A percentile compares a stretch with the other conserved stretches of the same genome.
Conservation (phyloP, 2,113 vertebrate genomes). For the Pterocles orientalis region DNA sequence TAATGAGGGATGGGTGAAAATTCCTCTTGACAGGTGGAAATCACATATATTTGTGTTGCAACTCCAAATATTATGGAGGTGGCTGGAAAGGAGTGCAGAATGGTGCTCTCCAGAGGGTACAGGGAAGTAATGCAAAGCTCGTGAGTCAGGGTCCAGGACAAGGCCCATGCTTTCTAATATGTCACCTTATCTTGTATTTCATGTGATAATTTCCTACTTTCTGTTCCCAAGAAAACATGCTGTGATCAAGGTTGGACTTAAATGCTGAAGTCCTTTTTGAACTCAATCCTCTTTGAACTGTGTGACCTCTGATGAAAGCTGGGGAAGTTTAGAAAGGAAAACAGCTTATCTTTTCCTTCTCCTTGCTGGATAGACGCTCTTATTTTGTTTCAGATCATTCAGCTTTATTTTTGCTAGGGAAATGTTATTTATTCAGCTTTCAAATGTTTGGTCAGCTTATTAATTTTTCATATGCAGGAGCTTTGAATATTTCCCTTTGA, state of each 20-base stretch:
- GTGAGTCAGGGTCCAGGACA: not conserved
- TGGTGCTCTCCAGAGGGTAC: accelerated
- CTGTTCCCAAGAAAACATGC: not conserved
- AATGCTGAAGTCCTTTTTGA: not conserved
- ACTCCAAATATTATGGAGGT: not conserved
- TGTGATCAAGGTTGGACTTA: not conserved
- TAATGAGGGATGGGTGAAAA: not conserved
- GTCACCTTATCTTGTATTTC: not conserved
- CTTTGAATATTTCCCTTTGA: slow-evolving; percentile 40
- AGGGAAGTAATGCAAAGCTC: not conserved
- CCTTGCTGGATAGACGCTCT: slow-evolving; percentile 1
- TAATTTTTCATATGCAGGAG: slow-evolving; percentile 37
- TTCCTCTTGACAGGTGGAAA: not conserved
- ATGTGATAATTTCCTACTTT: not conserved
- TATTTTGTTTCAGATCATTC: slow-evolving; percentile 19
- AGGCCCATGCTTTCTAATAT: not conserved
- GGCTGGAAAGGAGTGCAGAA: not conserved
- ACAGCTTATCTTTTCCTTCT: slow-evolving; percentile 35
- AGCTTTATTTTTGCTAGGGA: slow-evolving; percentile 24
- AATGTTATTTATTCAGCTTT: slow-evolving; percentile 50
- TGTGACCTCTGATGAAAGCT: not conserved
- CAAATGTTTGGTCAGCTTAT: slow-evolving; percentile 46
- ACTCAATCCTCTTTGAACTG: not conserved
- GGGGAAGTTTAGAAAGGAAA: not conserved
- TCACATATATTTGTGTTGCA: accelerated